Percentiles rank a stretch among this genome's conserved stretches.
These are phyloP conservation scores for Listrodromus nycthemerus DNA, from an alignment of 2,888 invertebrate genomes.

Conservation along the genomic window DNA sequence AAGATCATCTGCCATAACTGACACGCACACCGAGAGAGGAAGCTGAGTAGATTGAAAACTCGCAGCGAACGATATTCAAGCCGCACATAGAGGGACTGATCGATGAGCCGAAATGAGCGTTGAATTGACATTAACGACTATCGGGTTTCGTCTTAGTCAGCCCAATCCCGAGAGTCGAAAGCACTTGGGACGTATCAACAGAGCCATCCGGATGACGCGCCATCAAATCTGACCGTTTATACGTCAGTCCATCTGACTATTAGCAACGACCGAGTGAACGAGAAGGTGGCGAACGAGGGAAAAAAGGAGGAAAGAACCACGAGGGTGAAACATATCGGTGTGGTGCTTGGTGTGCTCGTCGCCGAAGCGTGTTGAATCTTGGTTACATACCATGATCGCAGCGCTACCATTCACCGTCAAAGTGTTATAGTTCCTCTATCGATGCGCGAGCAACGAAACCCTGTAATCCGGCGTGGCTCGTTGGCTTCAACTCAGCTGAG, in stretches of 20 bases:
- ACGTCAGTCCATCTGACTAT: slow-evolving; percentile 43
- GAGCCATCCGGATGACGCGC: slow-evolving; percentile 34
- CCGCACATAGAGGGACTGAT: slow-evolving; percentile 14
- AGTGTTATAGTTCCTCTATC: slow-evolving; percentile 19
- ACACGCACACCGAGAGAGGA: background rate
- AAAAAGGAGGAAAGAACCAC: slow-evolving; percentile 32
- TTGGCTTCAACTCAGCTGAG: background rate
- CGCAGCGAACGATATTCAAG: background rate
- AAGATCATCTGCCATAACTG: slow-evolving; percentile 17
- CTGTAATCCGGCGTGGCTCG: background rate
- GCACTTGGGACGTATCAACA: slow-evolving; percentile 9
- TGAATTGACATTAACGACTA: slow-evolving; percentile 55
- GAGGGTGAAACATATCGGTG: slow-evolving; percentile 52
- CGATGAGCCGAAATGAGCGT: slow-evolving; percentile 37
- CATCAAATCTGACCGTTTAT: slow-evolving; percentile 38
- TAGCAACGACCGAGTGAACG: slow-evolving; percentile 41
- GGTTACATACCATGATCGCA: slow-evolving; percentile 51
- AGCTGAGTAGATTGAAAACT: background rate
- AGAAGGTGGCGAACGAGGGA: slow-evolving; percentile 2
- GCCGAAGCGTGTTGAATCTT: slow-evolving; percentile 64
- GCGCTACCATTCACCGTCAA: background rate
- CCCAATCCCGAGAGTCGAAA: slow-evolving; percentile 21
- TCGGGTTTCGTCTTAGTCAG: slow-evolving; percentile 41
- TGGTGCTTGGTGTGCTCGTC: slow-evolving; percentile 30
- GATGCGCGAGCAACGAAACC: slow-evolving; percentile 31